Evolutionary conservation across 2,888 invertebrate genomes (phyloP), one percentile per base, ranked within the genome.

Genomic region (Brachypalpus laphriformis): DNA sequence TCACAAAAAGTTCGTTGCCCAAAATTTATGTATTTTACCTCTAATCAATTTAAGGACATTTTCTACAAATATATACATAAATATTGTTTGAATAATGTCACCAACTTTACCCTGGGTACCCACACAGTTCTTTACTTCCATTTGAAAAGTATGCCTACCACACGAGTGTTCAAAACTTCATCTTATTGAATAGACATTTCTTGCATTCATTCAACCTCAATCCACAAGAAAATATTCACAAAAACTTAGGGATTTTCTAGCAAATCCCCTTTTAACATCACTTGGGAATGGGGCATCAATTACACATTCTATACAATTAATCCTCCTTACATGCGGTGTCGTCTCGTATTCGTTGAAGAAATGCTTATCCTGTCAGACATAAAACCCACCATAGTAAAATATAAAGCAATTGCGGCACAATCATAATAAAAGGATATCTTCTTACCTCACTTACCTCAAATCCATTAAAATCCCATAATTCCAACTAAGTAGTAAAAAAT

Each of bases 391-490:
- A 6, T 11, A 20, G 25, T 49, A 47, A 59, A 49, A 49, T 45
- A 20, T 47, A 47, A 76, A 42, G 40, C 49, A 57, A 66, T 76
- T 49, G 49, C 28, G 25, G 25, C 18, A 56, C 66, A 65, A 49
- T 75, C 66, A 75, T 66, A 66, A 66, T 57, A 66, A 75, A 68
- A 61, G 28, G 45, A 61, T 65, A 42, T 77, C 61, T 59, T 31
- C 51, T 16, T 25, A 61, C 68, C 59, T 68, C 76, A 42, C 66
- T 59, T 40, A 28, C 59, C 68, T 14, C 51, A 47, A 34, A 66
- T 31, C 76, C 42, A 77, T 77, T 77, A 68, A 77, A 68, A 70
- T 68, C 59, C 49, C 68, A 77, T 77, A 77, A 77, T 61, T 59
- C 76, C 31, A 14, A 49, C 61, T 42, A 51, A 77, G 76, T 49